A percentile compares a stretch with the other conserved stretches of the same genome.
phyloP scores from a whole-genome alignment of 2,888 invertebrate genomes.

The Drosophila mimetica region DNA sequence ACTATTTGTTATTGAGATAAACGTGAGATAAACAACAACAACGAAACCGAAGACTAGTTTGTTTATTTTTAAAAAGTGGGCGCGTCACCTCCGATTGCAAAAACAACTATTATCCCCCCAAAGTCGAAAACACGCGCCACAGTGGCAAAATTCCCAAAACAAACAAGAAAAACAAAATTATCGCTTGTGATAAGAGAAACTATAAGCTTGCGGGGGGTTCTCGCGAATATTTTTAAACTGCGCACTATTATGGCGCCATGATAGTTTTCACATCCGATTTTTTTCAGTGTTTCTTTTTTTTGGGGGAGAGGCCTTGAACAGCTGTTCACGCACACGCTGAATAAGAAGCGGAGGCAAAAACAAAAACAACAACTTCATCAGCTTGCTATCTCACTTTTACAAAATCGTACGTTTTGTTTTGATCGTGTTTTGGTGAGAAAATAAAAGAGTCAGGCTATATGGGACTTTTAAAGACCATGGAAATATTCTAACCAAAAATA shows the following conservation, averaged over 20 bases:
- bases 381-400: conserved; percentile 74
- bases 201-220: conserved; percentile 35
- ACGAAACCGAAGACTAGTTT: conserved; percentile 40
- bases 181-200: conserved; percentile 37
- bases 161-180: conserved; percentile 46
- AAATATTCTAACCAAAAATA: not conserved
- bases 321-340: conserved; percentile 53
- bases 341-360: conserved; percentile 38
- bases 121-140: conserved; percentile 45
- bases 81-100: conserved; percentile 50
- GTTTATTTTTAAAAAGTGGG: conserved; percentile 64
- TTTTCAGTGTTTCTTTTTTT: conserved; percentile 10
- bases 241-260: conserved; percentile 55
- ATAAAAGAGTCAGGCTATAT: conserved; percentile 10
- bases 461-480: not conserved
- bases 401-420: conserved; percentile 83
- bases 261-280: conserved; percentile 22
- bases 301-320: conserved; percentile 58
- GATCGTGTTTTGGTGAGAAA: conserved; percentile 53
- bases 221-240: conserved; percentile 39
- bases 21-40: conserved; percentile 51
- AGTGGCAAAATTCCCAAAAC: conserved; percentile 6
- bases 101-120: conserved; percentile 14
- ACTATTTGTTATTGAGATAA: conserved; percentile 62
- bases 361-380: conserved; percentile 41